Evolutionary conservation across 2,797 vertebrate genomes (phyloP), one percentile per base, ranked within the genome.

Genomic region (Picus viridis): DNA sequence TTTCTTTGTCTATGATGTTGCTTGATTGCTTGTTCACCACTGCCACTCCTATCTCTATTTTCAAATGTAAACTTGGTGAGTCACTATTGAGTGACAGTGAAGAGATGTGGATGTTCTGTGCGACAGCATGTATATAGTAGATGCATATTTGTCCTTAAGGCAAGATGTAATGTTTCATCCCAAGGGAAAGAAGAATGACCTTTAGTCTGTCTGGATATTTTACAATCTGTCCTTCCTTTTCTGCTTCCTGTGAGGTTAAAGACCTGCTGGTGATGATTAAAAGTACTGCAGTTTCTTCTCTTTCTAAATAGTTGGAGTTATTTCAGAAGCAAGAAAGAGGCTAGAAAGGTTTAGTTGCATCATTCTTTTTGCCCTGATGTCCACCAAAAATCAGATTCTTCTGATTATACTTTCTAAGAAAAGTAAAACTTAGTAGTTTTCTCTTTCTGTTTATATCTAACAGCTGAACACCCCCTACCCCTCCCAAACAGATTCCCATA

Each of bases 181-280:
- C 11, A 6, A 92, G 85, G 47, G 89, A 88, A 86, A 92, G 92
- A 87, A 93, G 81, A 88, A 84, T 92, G 89, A 95, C 94, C 96
- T 95, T 96, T 96, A 86, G 64, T 92, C 87, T 86, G 79, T 81
- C 92, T 93, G 85, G 70, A 43, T 94, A 76, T 91, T 94, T 94
- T 95, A 95, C 68, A 92, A 65, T 56, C 54, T 89, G 77, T 89
- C 90, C 92, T 94, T 95, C 89, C 90, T 96, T 62, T 94, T 94
- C 93, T 93, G 84, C 92, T 96, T 96, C 95, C 94, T 94, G 92
- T 91, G 80, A 92, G 89, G 92, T 93, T 96, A 93, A 96, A 94
- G 94, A 94, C 83, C 95, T 91, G 77, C 67, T 92, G 89, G 89
- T 74, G 89, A 96, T 96, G 95, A 94, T 95, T 96, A 96, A 89